These are phyloP conservation scores for Phortica variegata DNA, from an alignment of 1,140 invertebrate species.

Conservation along the genomic window DNA sequence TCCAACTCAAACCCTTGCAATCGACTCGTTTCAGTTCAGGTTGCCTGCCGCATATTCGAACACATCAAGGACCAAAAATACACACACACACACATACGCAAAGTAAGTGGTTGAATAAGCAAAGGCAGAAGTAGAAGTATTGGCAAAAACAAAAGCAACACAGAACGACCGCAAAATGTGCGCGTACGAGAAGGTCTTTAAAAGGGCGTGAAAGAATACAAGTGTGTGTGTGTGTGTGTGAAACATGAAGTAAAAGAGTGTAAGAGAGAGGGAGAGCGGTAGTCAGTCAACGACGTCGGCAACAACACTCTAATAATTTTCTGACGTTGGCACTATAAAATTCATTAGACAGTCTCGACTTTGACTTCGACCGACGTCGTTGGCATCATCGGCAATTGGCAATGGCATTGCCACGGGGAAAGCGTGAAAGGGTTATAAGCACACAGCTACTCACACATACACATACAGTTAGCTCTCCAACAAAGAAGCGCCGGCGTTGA, in stretches of 20 bases:
- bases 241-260: too few relatives aligned
- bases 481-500: too few relatives aligned
- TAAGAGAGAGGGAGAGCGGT: not conserved
- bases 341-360: slow-evolving; percentile 38
- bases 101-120: not conserved
- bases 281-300: not conserved
- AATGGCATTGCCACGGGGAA: too few relatives aligned
- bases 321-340: slow-evolving; percentile 41
- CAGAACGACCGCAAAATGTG: not conserved
- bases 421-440: too few relatives aligned
- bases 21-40: not conserved
- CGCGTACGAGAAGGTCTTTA: not conserved
- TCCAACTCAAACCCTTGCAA: slow-evolving; percentile 42
- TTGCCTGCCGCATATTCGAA: not conserved
- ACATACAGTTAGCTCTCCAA: too few relatives aligned
- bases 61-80: too few relatives aligned
- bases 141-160: slow-evolving; percentile 7
- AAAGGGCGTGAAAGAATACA: not conserved
- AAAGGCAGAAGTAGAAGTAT: not conserved
- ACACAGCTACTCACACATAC: too few relatives aligned
- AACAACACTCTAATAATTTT: slow-evolving; percentile 43
- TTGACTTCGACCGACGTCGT: slow-evolving; percentile 9
- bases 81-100: too few relatives aligned
- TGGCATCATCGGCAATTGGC: not conserved
- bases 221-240: too few relatives aligned